Percentiles rank a stretch among this genome's conserved stretches.
These are phyloP conservation scores for Parotocinclus haroldoi DNA, from an alignment of 2,797 vertebrate species.

Conservation along the genomic window DNA sequence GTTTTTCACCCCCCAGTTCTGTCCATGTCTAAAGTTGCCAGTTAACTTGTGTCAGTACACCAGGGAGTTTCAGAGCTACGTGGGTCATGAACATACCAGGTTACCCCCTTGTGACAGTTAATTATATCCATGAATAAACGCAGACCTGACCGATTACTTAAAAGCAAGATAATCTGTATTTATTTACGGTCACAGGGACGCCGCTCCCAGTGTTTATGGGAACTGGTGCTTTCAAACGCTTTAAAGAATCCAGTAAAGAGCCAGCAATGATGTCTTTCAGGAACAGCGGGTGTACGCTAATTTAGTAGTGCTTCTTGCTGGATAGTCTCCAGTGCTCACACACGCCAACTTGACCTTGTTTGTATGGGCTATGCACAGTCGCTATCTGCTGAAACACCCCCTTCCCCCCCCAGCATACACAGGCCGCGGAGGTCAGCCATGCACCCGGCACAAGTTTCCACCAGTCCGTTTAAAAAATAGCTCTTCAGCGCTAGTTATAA, in stretches of 20 bases:
- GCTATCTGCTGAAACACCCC: conserved; percentile 58
- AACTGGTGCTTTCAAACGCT: too few species aligned
- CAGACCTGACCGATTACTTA: too few species aligned
- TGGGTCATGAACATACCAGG: too few species aligned
- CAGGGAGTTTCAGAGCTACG: too few species aligned
- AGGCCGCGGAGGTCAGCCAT: conserved; percentile 65
- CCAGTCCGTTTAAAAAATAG: conserved; percentile 78
- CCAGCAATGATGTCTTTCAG: conserved; percentile 29
- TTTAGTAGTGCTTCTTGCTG: conserved; percentile 42
- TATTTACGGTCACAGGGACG: too few species aligned
- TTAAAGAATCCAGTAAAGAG: background rate
- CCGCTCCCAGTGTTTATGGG: too few species aligned
- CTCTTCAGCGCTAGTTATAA: conserved; percentile 75
- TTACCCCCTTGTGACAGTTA: too few species aligned
- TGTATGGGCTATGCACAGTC: conserved; percentile 50
- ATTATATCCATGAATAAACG: too few species aligned
- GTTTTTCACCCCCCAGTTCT: too few species aligned
- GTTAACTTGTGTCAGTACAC: too few species aligned
- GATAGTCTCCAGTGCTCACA: conserved; percentile 60
- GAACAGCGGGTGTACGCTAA: conserved; percentile 22
- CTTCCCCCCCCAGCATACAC: conserved; percentile 59
- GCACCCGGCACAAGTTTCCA: conserved; percentile 75
- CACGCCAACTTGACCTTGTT: conserved; percentile 53
- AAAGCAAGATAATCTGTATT: too few species aligned
- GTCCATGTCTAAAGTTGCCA: too few species aligned